Conservation (phyloP, 2,113 vertebrate genomes). For the Felis chaus region DNA sequence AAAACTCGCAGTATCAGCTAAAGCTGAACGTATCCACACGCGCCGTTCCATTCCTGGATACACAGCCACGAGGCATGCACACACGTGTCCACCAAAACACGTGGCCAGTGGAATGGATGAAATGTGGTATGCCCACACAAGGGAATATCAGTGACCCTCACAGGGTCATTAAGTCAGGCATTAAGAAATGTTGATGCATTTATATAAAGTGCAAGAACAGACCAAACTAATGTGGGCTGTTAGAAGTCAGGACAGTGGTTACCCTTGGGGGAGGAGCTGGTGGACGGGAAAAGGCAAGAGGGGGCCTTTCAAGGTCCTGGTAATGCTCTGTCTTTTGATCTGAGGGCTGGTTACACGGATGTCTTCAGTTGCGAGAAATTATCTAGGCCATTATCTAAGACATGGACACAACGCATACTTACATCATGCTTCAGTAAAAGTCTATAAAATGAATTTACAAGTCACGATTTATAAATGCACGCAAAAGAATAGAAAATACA, state of each 20-base stretch:
- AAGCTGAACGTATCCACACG: accelerated
- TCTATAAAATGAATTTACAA: background rate
- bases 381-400: background rate
- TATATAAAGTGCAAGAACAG: background rate
- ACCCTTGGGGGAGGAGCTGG: background rate
- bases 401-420: background rate
- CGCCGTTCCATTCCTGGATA: accelerated
- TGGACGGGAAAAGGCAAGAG: accelerated
- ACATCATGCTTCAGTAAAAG: background rate
- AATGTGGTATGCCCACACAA: accelerated
- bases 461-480: background rate
- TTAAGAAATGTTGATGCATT: background rate
- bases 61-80: accelerated
- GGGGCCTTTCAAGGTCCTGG: background rate
- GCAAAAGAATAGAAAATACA: background rate
- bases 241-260: background rate
- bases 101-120: background rate
- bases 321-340: background rate
- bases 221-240: background rate
- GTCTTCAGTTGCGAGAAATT: background rate
- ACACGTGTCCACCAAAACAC: background rate
- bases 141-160: background rate
- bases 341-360: background rate
- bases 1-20: background rate
- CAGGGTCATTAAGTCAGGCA: background rate